A percentile compares a stretch with the other conserved stretches of the same genome.
Evolutionary conservation across 2,888 invertebrate genomes (phyloP).

Genomic region (Cephus sareptanus): DNA sequence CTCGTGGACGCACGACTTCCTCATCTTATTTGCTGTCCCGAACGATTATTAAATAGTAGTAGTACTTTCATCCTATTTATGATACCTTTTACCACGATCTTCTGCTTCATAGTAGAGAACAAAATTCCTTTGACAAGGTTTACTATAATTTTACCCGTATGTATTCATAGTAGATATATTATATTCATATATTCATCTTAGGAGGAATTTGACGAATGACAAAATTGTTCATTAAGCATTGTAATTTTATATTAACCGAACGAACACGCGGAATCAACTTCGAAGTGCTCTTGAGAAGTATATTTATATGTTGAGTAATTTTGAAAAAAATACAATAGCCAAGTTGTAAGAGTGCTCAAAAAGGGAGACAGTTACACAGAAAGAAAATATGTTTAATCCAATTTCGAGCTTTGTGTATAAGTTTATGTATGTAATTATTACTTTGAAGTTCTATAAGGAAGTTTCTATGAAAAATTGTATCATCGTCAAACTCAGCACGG

Average conservation of each 20-base stretch:
- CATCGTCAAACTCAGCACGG: neutral
- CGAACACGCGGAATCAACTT: too few relatives aligned
- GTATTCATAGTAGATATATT: neutral
- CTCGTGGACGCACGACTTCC: neutral
- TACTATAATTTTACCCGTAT: too few relatives aligned
- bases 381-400: neutral
- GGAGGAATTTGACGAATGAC: neutral
- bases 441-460: neutral
- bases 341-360: neutral
- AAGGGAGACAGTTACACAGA: neutral
- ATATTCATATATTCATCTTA: too few relatives aligned
- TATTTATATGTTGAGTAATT: too few relatives aligned
- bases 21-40: neutral
- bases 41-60: neutral
- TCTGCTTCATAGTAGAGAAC: neutral
- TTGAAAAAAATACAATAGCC: too few relatives aligned
- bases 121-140: neutral
- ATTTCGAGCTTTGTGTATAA: neutral
- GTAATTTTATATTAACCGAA: too few relatives aligned
- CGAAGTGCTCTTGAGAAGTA: too few relatives aligned
- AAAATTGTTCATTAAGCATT: too few relatives aligned
- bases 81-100: neutral
- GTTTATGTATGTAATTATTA: neutral
- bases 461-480: neutral
- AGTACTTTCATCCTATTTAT: neutral